Base-by-base conservation (phyloP, 1,140 invertebrate genomes). In the Kradibia gibbosae region DNA sequence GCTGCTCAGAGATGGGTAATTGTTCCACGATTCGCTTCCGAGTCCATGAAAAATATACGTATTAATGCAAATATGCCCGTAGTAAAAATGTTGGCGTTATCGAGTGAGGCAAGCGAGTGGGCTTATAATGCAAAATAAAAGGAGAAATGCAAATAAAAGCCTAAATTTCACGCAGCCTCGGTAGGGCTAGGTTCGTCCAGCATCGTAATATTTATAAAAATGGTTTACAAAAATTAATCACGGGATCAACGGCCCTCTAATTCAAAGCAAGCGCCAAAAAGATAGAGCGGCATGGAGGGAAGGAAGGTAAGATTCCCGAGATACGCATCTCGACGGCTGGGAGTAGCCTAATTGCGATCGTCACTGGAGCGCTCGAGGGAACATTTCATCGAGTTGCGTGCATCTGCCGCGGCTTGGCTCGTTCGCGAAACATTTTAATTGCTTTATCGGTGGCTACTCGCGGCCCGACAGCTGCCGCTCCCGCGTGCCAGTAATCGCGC, bases 341-440 rank as follows among this genome's bases (percentile, higher is more conserved):
- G 67, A 79, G 67, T 20, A 73, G n/a, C 45, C 77, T 80, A 80
- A 80, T 80, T 80, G 70, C 78, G 60, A 67, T 76, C 36, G 50
- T 13, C 67, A 39, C 31, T 70, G 48, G 34, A 22, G 42, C 50
- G 22, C 13, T 17, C 76, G 77, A 10, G 34, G 20, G n/a, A n/a
- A n/a, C 74, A 65, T 50, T 78, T 89, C 89, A 90, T 90, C 88
- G 80, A 20, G 22, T 50, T 11, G 25, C 73, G 82, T 55, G 84
- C 88, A 90, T 90, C 90, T 89, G 88, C 86, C 83, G 79, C 81
- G 81, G 82, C 80, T 82, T 86, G 82, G 88, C 87, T 85, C 84
- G 83, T 85, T 87, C 89, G 86, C 85, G 87, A 90, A 90, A 91
- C 89, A 90, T 91, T 90, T 91, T 91, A 91, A 91, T 91, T 91